Evolutionary conservation across 2,797 vertebrate genomes (phyloP), one percentile per base, ranked within the genome.

Genomic region (Leptoclinus maculatus): DNA sequence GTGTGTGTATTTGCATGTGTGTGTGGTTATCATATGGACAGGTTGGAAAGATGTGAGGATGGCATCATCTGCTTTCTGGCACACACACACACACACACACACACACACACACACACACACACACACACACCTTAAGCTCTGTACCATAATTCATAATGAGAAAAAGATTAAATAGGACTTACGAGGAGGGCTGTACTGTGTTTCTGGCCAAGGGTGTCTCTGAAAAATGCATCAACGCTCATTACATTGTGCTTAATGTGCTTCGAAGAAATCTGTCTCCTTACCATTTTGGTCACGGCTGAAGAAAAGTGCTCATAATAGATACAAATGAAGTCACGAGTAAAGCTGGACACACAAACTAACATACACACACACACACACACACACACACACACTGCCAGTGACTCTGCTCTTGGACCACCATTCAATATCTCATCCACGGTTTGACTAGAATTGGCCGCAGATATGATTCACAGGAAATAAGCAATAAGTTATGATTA

Each of bases 181-280:
- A 89, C 79, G 86, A 84, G 87, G 76, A 74, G 82, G 80, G 86
- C 83, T 76, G 80, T 5, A n/a, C 75, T 19, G 74, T 74, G 84
- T 80, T 86, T 85, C 75, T 29, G 41, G 86, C 91, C 90, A 91
- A 91, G 78, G 71, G 71, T 91, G 87, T 90, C 88, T 90, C 84
- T 91, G 91, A 89, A 90, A 93, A 91, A 90, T 80, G 82, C 84
- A 91, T 91, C 87, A 89, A 60, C 66, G 85, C 71, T 91, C 85
- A 90, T 93, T 91, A 90, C 57, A 63, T 84, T 82, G 78, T 80
- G 83, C 82, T 84, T 89, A 93, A 92, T 90, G 83, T 81, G 27
- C 86, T 90, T 71, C 17, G 39, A 73, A 86, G 78, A 88, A 87
- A 87, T 84, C 58, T 83, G 85, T 86, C 71, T 79, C 66, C 51